Evolutionary conservation across 2,888 invertebrate species (phyloP).

Genomic region (Xestoiulus laeticollis): DNA sequence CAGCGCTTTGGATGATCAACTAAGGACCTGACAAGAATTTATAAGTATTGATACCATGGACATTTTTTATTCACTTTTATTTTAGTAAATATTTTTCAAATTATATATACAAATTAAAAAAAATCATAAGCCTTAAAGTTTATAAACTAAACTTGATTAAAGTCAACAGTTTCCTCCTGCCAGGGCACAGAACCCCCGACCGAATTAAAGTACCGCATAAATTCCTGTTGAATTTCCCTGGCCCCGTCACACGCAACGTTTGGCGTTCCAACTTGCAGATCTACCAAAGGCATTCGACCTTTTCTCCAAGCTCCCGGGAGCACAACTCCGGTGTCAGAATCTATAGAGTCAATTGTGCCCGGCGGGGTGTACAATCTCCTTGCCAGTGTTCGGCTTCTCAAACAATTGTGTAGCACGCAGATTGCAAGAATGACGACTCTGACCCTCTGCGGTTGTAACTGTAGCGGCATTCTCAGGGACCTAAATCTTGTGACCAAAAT

Average conservation of each 20-base stretch:
- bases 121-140: no score
- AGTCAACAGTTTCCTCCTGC: neutral
- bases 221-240: neutral
- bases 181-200: neutral
- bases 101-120: no score
- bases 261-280: neutral
- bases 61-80: neutral
- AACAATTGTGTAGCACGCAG: constrained; percentile 50
- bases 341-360: neutral
- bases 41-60: neutral
- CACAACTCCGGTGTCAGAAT: neutral
- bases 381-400: constrained; percentile 15
- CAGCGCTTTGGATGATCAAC: no score
- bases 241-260: neutral
- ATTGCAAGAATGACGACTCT: constrained; percentile 29
- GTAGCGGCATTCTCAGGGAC: constrained; percentile 45
- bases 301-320: constrained; percentile 24
- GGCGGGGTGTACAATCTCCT: constrained; percentile 32
- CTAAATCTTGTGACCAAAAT: constrained; percentile 53
- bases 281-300: neutral
- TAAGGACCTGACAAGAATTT: neutral
- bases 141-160: neutral
- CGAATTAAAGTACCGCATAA: neutral
- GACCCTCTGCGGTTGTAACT: constrained; percentile 5
- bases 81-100: no score